phyloP scores from a whole-genome alignment of 2,797 vertebrate species.

The Gymnocypris eckloni region DNA sequence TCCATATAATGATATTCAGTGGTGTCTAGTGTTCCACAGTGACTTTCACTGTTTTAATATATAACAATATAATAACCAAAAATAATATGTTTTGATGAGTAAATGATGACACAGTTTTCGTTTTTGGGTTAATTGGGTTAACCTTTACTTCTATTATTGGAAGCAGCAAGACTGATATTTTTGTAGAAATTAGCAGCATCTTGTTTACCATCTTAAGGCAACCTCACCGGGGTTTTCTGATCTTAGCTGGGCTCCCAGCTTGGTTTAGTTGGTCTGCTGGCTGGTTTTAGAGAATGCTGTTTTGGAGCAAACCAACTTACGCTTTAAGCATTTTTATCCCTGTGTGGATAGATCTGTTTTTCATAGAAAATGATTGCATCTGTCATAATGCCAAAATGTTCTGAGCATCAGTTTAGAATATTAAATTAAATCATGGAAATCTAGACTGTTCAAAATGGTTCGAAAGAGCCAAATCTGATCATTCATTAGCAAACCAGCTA shows the following conservation, averaged over 20 bases:
- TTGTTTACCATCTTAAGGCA: not conserved
- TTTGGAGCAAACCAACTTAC: not conserved
- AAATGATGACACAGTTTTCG: not conserved
- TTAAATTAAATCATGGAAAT: conserved; percentile 13
- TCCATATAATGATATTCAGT: not conserved
- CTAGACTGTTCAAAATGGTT: not conserved
- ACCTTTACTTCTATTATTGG: conserved; percentile 9
- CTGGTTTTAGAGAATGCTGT: not conserved
- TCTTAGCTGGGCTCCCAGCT: not conserved
- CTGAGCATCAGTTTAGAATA: conserved; percentile 6
- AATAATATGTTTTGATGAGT: not conserved
- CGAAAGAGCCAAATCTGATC: not conserved
- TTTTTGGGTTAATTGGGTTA: not conserved
- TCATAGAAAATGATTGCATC: not conserved
- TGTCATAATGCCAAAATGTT: not conserved
- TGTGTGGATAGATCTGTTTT: not conserved
- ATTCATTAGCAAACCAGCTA: not conserved
- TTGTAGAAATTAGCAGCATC: not conserved
- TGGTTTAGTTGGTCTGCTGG: not conserved
- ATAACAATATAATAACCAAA: not conserved
- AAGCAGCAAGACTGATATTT: not conserved
- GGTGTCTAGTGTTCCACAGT: not conserved
- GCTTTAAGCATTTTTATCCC: not conserved
- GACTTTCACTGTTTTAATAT: not conserved
- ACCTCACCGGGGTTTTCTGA: not conserved